These are phyloP conservation scores for Pomacea canaliculata DNA, from an alignment of 2,888 invertebrate species.

Conservation along the genomic window DNA sequence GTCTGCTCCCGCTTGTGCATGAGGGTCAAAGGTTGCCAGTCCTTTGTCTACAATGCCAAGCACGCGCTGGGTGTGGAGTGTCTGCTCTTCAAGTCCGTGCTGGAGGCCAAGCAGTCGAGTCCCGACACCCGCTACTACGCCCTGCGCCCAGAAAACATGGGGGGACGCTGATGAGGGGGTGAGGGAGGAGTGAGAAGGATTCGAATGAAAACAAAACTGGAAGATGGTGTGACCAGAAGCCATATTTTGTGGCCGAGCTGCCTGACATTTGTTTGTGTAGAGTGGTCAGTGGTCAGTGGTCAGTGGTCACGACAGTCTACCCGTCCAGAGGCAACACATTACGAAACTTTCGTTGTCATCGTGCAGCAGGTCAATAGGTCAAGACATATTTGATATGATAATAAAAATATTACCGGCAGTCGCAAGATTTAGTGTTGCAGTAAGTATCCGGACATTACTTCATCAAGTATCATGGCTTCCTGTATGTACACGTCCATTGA, in stretches of 20 bases:
- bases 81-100: constrained; percentile 28
- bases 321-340: no score
- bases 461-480: no score
- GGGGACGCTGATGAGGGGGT: background rate
- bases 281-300: no score
- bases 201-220: no score
- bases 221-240: background rate
- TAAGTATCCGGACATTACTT: no score
- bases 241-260: background rate
- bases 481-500: no score
- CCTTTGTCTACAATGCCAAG: constrained; percentile 33
- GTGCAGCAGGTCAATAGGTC: no score
- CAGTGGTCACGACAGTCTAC: no score
- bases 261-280: background rate
- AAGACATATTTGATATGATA: no score
- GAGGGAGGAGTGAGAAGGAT: background rate
- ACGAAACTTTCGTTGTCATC: no score
- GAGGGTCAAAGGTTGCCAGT: constrained; percentile 39
- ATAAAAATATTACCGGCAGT: no score
- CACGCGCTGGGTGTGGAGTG: constrained; percentile 29
- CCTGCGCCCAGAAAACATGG: constrained; percentile 6
- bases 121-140: constrained; percentile 32
- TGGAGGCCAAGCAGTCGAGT: constrained; percentile 20
- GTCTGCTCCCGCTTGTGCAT: constrained; percentile 46
- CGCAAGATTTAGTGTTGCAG: no score